phyloP scores from a whole-genome alignment of 2,113 vertebrate species.

The Suricata suricatta region DNA sequence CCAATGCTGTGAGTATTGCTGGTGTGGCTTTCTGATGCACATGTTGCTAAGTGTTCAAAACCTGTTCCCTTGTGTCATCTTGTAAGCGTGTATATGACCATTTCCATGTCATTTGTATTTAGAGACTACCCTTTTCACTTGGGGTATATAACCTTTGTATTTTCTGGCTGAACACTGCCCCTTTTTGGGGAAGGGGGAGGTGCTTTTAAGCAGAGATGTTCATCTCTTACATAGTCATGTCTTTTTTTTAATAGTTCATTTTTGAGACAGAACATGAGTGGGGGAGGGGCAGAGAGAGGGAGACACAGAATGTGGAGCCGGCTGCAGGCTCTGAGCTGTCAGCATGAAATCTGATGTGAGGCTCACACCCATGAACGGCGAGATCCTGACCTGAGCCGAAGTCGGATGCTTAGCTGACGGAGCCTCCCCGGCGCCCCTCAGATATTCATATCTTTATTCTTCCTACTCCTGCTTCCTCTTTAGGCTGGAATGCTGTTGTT shows the following conservation, averaged over 20 bases:
- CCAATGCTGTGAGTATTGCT: slow-evolving; percentile 93
- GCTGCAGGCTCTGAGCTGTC: too few species aligned
- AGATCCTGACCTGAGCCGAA: too few species aligned
- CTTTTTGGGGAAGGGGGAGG: accelerated
- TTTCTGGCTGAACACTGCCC: neutral
- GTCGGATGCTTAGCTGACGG: too few species aligned
- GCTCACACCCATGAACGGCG: too few species aligned
- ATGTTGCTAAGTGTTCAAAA: neutral
- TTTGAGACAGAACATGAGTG: too few species aligned
- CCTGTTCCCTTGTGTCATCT: neutral
- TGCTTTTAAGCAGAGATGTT: slow-evolving; percentile 1
- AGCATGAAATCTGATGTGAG: too few species aligned
- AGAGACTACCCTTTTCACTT: neutral
- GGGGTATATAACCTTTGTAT: neutral
- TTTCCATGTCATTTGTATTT: neutral
- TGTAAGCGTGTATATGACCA: neutral
- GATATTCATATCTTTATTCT: neutral
- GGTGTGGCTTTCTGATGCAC: neutral
- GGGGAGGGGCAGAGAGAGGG: too few species aligned
- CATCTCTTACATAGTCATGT: neutral
- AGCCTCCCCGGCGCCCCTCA: neutral
- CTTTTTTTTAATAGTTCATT: neutral
- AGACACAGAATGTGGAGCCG: too few species aligned
- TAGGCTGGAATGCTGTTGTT: neutral
- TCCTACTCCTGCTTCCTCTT: neutral